Evolutionary conservation across 2,113 vertebrate genomes (phyloP).

Genomic region (Ophthalmotilapia sp.): DNA sequence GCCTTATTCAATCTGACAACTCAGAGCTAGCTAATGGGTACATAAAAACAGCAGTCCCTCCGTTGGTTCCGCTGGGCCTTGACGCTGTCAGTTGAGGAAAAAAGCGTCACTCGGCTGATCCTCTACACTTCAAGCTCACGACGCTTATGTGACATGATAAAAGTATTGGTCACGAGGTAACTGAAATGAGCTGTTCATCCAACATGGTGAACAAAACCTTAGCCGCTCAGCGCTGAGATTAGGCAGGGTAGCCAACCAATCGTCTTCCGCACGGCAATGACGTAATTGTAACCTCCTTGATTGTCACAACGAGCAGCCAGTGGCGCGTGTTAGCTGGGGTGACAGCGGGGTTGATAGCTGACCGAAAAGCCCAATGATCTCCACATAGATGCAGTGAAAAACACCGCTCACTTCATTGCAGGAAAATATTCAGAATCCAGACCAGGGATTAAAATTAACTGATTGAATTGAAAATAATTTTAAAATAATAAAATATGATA

Average conservation of each 20-base stretch:
- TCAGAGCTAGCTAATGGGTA: conserved; percentile 18
- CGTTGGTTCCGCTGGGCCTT: neutral
- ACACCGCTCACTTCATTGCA: neutral
- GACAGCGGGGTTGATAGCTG: neutral
- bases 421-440: neutral
- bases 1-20: conserved; percentile 15
- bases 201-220: conserved; percentile 58
- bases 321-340: neutral
- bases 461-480: neutral
- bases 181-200: conserved; percentile 25
- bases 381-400: neutral
- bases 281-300: conserved; percentile 36
- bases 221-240: conserved; percentile 27
- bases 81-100: neutral
- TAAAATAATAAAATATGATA: neutral
- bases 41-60: neutral
- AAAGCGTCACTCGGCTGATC: neutral
- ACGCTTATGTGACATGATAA: neutral
- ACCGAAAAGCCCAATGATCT: neutral
- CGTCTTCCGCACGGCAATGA: conserved; percentile 2
- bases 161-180: neutral
- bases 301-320: conserved; percentile 38
- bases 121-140: conserved; percentile 8
- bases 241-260: conserved; percentile 50
- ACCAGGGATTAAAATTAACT: neutral